Base-by-base conservation (phyloP, 1,140 invertebrate species). In the Epicauta chinensis region DNA sequence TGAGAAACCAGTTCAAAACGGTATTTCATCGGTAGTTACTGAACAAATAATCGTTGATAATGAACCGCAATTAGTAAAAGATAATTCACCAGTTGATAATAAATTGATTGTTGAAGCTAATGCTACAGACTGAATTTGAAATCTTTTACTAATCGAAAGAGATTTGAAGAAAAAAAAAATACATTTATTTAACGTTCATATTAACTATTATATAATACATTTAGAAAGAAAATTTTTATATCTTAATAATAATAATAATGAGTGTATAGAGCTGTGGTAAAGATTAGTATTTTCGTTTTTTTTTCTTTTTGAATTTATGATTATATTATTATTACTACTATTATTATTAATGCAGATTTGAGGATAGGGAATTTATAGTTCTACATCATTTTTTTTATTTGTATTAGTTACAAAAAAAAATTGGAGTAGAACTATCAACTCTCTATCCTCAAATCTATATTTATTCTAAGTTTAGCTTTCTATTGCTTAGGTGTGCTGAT, bases 401-500 rank as follows among this genome's bases (percentile, higher is more conserved):
- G 50, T 53, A 53, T 58, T n/a, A n/a, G n/a, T n/a, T n/a, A n/a
- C n/a, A n/a, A n/a, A n/a, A 55, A 56, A 55, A 45, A 36, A 32
- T 45, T 44, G 13, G 51, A 14, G 12, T 13, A 16, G 30, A 6
- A 16, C 39, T 32, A 11, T 47, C 7, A 10, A 12, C 45, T 10
- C 44, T 34, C 36, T 38, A 34, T 17, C 29, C 29, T 40, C 10
- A 46, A n/a, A 9, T 12, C 13, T 23, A 47, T 58, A 60, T 56
- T 55, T 54, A 46, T 16, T 57, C 56, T 59, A 58, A 55, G 53
- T 62, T 63, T 58, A 55, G 60, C 57, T 63, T 62, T 58, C 62
- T 60, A 60, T 51, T 61, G 60, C 58, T 63, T 66, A 66, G 62
- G 64, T 66, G 64, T 66, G 61, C 59, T 62, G 62, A 61, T 63